These are phyloP conservation scores for Leptoclinus maculatus DNA, from an alignment of 2,797 vertebrate species.

Conservation along the genomic window DNA sequence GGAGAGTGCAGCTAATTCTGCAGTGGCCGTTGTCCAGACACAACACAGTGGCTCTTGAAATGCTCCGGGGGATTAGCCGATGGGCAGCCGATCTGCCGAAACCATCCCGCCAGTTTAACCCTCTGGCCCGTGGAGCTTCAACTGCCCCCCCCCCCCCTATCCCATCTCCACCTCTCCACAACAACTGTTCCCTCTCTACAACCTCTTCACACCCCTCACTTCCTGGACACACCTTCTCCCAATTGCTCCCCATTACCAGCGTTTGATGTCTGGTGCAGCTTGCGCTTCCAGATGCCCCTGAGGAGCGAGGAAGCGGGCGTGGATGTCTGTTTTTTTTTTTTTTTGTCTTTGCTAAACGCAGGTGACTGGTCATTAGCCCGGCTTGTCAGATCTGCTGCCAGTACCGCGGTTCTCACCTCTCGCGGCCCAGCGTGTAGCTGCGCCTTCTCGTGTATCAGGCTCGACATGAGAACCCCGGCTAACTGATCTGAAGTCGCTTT, in stretches of 20 bases:
- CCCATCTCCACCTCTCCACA: constrained; percentile 64
- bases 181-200: constrained; percentile 75
- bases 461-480: constrained; percentile 55
- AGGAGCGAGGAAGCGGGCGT: constrained; percentile 79
- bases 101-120: constrained; percentile 55
- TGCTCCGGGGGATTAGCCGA: constrained; percentile 65
- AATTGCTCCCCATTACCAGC: constrained; percentile 84
- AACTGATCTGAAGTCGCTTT: constrained; percentile 60
- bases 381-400: constrained; percentile 79
- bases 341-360: constrained; percentile 59
- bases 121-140: constrained; percentile 42
- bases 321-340: constrained; percentile 70
- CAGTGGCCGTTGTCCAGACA: constrained; percentile 63
- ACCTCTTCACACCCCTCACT: constrained; percentile 81
- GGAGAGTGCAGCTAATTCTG: constrained; percentile 51
- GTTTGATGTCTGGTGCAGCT: constrained; percentile 83
- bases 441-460: constrained; percentile 66
- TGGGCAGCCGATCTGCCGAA: constrained; percentile 43
- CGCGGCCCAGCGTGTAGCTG: constrained; percentile 52
- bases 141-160: constrained; percentile 42
- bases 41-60: constrained; percentile 66
- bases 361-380: constrained; percentile 81
- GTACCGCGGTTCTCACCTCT: constrained; percentile 74
- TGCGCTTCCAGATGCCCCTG: constrained; percentile 82
- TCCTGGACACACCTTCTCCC: constrained; percentile 85